Evolutionary conservation across 2,113 vertebrate genomes (phyloP).

Genomic region (Dunckerocampus dactyliophorus): DNA sequence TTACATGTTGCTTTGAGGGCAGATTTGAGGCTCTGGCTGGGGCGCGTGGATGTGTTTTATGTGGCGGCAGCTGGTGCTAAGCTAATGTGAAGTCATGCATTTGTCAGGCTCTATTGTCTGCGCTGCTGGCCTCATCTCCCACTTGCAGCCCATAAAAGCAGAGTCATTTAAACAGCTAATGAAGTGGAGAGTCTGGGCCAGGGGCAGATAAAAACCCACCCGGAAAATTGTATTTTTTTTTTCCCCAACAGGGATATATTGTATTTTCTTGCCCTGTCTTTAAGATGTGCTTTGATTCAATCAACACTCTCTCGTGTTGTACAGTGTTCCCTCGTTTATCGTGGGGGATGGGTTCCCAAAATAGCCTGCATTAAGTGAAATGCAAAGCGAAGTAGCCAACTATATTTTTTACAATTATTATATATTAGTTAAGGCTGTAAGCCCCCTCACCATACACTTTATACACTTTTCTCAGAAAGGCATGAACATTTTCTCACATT

Average conservation of each 20-base stretch:
- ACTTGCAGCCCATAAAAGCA: slow-evolving; percentile 61
- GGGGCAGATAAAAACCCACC: slow-evolving; percentile 57
- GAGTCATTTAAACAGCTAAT: slow-evolving; percentile 66
- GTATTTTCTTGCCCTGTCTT: background rate
- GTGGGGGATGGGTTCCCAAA: too few relatives aligned
- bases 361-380: too few relatives aligned
- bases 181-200: slow-evolving; percentile 60
- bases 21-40: slow-evolving; percentile 12
- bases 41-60: slow-evolving; percentile 56
- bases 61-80: slow-evolving; percentile 56
- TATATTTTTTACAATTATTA: too few relatives aligned
- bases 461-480: too few relatives aligned
- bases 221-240: slow-evolving; percentile 11
- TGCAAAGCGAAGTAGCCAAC: too few relatives aligned
- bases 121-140: slow-evolving; percentile 54
- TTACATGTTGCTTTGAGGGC: slow-evolving; percentile 1
- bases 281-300: background rate
- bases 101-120: slow-evolving; percentile 65
- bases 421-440: too few relatives aligned
- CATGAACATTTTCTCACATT: too few relatives aligned
- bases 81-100: slow-evolving; percentile 65
- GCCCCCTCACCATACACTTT: too few relatives aligned
- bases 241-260: too few relatives aligned
- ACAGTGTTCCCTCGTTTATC: too few relatives aligned
- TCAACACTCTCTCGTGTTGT: background rate